Conservation (phyloP, 2,888 invertebrate species). For the Erebia palarica region DNA sequence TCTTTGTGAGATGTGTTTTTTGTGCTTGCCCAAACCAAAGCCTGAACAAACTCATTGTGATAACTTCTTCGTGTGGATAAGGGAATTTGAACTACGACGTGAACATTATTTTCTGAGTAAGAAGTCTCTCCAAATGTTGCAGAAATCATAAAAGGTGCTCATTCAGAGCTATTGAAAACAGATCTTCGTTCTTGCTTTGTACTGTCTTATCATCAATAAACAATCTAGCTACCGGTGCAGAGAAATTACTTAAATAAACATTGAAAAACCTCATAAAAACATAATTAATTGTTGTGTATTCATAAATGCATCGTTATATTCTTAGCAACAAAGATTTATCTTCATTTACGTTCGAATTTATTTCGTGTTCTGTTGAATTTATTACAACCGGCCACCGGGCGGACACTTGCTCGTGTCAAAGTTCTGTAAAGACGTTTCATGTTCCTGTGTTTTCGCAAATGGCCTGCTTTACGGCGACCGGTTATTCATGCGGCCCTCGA, state of each 20-base stretch:
- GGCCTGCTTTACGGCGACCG: constrained; percentile 48
- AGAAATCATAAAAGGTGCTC: not conserved
- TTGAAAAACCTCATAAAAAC: not conserved
- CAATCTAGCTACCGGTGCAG: not conserved
- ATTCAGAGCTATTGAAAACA: not conserved
- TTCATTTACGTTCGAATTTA: constrained; percentile 13
- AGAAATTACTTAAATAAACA: not conserved
- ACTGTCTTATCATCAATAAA: not conserved
- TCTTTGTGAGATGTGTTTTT: too few species aligned
- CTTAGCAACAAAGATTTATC: constrained; percentile 16
- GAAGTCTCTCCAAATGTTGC: not conserved
- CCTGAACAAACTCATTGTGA: not conserved
- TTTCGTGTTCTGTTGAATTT: constrained; percentile 7
- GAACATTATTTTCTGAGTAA: not conserved
- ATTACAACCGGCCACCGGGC: constrained; percentile 7
- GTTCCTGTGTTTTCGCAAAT: constrained; percentile 45
- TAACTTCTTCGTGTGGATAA: not conserved
- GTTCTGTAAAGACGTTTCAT: constrained; percentile 41
- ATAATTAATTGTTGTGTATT: not conserved
- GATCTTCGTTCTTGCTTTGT: not conserved
- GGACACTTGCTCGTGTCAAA: constrained; percentile 38
- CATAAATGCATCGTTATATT: constrained; percentile 18
- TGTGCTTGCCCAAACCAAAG: not conserved
- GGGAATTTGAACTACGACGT: too few species aligned
- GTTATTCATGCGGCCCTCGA: constrained; percentile 47